Evolutionary conservation across 2,888 invertebrate genomes (phyloP).

Genomic region (Drosophila falleni): DNA sequence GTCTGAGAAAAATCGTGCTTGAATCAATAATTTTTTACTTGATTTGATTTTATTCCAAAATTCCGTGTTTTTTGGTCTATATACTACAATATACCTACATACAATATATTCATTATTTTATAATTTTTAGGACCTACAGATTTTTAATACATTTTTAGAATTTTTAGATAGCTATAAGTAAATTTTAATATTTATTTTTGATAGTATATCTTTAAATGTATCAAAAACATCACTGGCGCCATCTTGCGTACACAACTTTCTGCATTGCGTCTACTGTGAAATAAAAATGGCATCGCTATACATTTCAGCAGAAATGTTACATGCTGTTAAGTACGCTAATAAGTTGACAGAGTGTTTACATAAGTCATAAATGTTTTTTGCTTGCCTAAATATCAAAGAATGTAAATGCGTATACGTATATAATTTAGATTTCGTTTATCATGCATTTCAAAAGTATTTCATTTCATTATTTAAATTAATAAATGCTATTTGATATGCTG

Average conservation of each 20-base stretch:
- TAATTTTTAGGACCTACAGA: not conserved
- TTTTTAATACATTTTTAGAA: constrained; percentile 3
- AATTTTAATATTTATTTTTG: not conserved
- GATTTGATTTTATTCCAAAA: too few relatives aligned
- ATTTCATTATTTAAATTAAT: not conserved
- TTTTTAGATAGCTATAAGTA: not conserved
- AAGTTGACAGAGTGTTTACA: not conserved
- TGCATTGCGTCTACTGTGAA: too few relatives aligned
- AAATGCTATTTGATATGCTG: constrained; percentile 2
- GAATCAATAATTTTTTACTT: too few relatives aligned
- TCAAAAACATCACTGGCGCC: not conserved
- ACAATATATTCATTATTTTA: too few relatives aligned
- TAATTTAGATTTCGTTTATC: not conserved
- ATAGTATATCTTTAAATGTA: not conserved
- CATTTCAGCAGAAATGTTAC: not conserved
- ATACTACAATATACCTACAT: too few relatives aligned
- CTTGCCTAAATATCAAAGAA: not conserved
- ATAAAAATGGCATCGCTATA: too few relatives aligned
- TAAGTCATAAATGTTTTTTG: not conserved
- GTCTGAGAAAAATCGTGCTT: not conserved
- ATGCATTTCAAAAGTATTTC: not conserved
- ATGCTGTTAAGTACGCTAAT: not conserved
- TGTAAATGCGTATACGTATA: not conserved
- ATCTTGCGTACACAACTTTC: not conserved
- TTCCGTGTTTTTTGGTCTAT: too few relatives aligned